Evolutionary conservation across 2,113 vertebrate species (phyloP).

Genomic region (Pelmatolapia mariae): DNA sequence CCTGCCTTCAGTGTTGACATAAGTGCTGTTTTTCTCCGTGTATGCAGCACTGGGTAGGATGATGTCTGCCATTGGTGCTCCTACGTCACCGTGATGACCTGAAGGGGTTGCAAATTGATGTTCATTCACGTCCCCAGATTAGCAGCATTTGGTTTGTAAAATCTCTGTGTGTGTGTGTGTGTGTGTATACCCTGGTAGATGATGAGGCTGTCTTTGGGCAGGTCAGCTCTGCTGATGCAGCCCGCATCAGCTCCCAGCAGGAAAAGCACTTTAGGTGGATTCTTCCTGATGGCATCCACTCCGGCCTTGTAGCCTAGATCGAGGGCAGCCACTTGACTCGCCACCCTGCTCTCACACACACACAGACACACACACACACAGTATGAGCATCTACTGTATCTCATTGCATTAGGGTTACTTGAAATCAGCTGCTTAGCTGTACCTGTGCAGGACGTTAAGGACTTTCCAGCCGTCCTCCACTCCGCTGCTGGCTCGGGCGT

Average conservation of each 20-base stretch:
- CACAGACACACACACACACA: not conserved
- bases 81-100: slow-evolving; percentile 95
- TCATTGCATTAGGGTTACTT: not conserved
- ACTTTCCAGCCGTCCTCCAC: slow-evolving; percentile 88
- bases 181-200: slow-evolving; percentile 86
- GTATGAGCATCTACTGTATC: not conserved
- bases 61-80: slow-evolving; percentile 89
- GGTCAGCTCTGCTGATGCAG: slow-evolving; percentile 88
- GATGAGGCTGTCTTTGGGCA: slow-evolving; percentile 86
- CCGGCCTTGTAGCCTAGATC: slow-evolving; percentile 96
- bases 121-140: not conserved
- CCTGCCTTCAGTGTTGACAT: slow-evolving; percentile 93
- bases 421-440: not conserved
- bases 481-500: slow-evolving; percentile 77
- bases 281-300: slow-evolving; percentile 87
- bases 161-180: not conserved
- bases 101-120: not conserved
- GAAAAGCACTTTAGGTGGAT: slow-evolving; percentile 88
- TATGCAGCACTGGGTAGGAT: slow-evolving; percentile 93
- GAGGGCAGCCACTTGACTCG: slow-evolving; percentile 95
- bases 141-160: not conserved
- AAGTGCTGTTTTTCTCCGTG: slow-evolving; percentile 91
- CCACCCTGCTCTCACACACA: slow-evolving; percentile 75
- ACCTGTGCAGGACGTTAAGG: slow-evolving; percentile 97
- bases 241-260: slow-evolving; percentile 89